Evolutionary conservation across 2,113 vertebrate genomes (phyloP), one percentile per base, ranked within the genome.

Genomic region (Ovibos moschatus): DNA sequence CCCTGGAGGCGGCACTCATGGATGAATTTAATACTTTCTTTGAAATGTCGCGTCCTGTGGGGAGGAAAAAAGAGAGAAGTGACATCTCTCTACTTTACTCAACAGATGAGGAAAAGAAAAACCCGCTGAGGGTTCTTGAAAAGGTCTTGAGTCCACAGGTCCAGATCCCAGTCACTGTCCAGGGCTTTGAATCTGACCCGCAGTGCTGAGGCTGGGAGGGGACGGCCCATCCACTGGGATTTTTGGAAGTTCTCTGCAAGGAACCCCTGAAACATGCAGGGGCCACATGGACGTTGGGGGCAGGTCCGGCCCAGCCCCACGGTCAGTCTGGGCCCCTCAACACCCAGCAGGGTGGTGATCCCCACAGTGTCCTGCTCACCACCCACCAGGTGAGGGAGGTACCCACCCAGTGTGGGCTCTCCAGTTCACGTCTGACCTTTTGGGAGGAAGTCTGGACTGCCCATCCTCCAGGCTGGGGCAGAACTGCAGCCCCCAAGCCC

Each of bases 21-120:
- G 96, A 99, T 99, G 98, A 99, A 99, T 79, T 98, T 98, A 97
- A 99, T 99, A 96, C 99, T 99, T 97, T 99, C 99, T 99, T 99
- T 99, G 98, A 99, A 99, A 99, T 99, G 99, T 97, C 99, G 99
- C 94, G 98, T 99, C 97, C 99, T 99, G 97, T 91, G 96, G n/a
- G 97, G 58, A 97, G 98, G 53, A 88, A 96, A 97, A 97, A 27
- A 89, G 27, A 74, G 94, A 95, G 89, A 93, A 97, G 97, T 98
- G 97, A 96, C 87, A 50, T n/a, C 90, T 89, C n/a, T 91, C 78
- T 27, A 62, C 60, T 95, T 98, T 97, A 98, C 62, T 97, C 96
- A 98, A 97, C 89, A 60, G 87, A 89, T 17, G 94, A 97, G 83
- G 92, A 62, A 53, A 89, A 93, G 64, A 67, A 76, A 90, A 89